Evolutionary conservation across 1,140 invertebrate species (phyloP).

Genomic region (Doryteuthis pealeii): DNA sequence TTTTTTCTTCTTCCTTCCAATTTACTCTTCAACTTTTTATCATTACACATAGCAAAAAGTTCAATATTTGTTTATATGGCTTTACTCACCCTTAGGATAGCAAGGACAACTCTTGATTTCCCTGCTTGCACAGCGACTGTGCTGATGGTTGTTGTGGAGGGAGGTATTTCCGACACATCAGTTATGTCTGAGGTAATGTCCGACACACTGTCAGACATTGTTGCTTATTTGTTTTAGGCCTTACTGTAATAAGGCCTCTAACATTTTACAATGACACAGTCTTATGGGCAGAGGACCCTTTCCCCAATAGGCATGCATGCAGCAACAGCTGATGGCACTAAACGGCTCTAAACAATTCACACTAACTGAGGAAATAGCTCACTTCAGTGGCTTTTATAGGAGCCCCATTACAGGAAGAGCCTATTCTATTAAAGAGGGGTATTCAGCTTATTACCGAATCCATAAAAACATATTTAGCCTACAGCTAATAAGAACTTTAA

Average conservation of each 20-base stretch:
- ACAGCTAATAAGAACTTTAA: not conserved
- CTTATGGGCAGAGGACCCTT: slow-evolving; percentile 17
- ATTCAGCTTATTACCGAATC: not conserved
- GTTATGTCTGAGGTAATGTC: slow-evolving; percentile 42
- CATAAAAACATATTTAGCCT: not conserved
- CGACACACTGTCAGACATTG: slow-evolving; percentile 38
- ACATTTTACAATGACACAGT: slow-evolving; percentile 8
- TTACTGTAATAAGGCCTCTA: not conserved
- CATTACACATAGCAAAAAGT: too few species aligned
- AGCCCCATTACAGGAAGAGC: not conserved
- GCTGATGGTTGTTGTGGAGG: slow-evolving; percentile 78
- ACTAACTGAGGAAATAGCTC: slow-evolving; percentile 21
- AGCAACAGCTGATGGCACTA: slow-evolving; percentile 19
- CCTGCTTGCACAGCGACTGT: slow-evolving; percentile 89
- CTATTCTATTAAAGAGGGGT: not conserved
- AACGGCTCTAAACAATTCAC: slow-evolving; percentile 36
- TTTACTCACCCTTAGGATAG: slow-evolving; percentile 80
- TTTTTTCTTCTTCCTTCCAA: too few species aligned
- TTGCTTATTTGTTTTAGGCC: slow-evolving; percentile 15
- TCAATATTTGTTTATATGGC: not conserved
- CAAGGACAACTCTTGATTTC: slow-evolving; percentile 82
- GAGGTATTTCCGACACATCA: slow-evolving; percentile 51
- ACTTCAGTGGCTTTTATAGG: not conserved
- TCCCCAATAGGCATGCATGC: slow-evolving; percentile 44
- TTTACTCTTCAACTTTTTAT: too few species aligned